Evolutionary conservation across 2,113 vertebrate genomes (phyloP).

Genomic region (Romanogobio albipinnatus): DNA sequence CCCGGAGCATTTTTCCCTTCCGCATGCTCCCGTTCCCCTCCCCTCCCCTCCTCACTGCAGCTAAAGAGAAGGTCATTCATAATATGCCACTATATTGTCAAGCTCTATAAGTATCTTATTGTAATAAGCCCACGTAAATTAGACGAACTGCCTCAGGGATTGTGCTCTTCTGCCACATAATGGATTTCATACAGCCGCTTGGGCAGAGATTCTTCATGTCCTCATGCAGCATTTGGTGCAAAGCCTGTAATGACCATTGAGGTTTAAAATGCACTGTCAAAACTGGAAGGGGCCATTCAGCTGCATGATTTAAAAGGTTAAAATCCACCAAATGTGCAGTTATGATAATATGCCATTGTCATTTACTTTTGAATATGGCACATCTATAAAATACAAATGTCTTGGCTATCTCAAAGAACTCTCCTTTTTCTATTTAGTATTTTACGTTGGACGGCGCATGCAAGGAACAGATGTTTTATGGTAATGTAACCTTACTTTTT

Average conservation of each 20-base stretch:
- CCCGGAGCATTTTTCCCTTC: slow-evolving; percentile 12
- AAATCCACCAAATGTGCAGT: slow-evolving; percentile 18
- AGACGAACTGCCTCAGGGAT: slow-evolving; percentile 35
- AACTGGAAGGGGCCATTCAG: slow-evolving; percentile 18
- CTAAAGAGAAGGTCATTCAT: slow-evolving; percentile 47
- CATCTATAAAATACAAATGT: neutral
- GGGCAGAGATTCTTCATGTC: slow-evolving; percentile 22
- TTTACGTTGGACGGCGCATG: neutral
- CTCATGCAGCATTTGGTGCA: slow-evolving; percentile 34
- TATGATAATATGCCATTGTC: neutral
- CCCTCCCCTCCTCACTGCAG: slow-evolving; percentile 34
- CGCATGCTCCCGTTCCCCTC: neutral
- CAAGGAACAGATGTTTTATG: neutral
- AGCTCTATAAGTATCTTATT: slow-evolving; percentile 41
- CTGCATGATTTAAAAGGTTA: slow-evolving; percentile 36
- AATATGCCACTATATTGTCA: slow-evolving; percentile 48
- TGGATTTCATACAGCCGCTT: slow-evolving; percentile 33
- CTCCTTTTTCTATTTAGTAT: neutral
- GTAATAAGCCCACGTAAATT: slow-evolving; percentile 42
- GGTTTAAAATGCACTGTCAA: slow-evolving; percentile 13
- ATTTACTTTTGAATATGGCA: slow-evolving; percentile 12
- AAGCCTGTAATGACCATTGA: slow-evolving; percentile 40
- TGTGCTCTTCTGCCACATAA: slow-evolving; percentile 41
- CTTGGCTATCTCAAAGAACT: neutral
- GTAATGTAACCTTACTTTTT: neutral